Evolutionary conservation across 2,888 invertebrate species (phyloP).

Genomic region (Monochamus alternatus): DNA sequence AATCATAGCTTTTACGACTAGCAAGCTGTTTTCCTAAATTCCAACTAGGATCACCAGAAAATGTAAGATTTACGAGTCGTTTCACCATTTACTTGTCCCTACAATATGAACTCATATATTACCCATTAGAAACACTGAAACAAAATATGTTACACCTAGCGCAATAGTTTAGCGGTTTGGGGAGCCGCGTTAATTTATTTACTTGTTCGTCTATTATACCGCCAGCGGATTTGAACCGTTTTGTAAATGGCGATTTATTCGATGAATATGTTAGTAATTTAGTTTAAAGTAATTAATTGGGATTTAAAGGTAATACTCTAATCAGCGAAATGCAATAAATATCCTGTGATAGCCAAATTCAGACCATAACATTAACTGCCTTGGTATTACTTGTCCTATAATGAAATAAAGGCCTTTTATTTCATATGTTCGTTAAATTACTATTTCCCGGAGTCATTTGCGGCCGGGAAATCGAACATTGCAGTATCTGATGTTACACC

Average conservation of each 20-base stretch:
- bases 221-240: conserved; percentile 16
- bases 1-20: conserved; percentile 29
- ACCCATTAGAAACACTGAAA: conserved; percentile 23
- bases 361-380: neutral
- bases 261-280: conserved; percentile 32
- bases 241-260: conserved; percentile 29
- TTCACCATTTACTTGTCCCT: conserved; percentile 27
- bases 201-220: conserved; percentile 30
- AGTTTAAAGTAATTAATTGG: conserved; percentile 35
- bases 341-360: conserved; percentile 11
- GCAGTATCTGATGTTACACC: no score
- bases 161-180: conserved; percentile 25
- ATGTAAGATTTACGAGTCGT: conserved; percentile 28
- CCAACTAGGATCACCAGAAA: conserved; percentile 1
- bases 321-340: conserved; percentile 16
- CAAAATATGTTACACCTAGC: conserved; percentile 26
- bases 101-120: conserved; percentile 15
- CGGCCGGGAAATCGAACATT: no score
- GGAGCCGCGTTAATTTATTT: conserved; percentile 31
- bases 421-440: no score
- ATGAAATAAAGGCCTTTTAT: neutral
- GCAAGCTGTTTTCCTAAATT: conserved; percentile 1
- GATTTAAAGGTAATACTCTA: conserved; percentile 22
- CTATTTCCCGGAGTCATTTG: no score
- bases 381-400: neutral